Conservation (phyloP, 2,888 invertebrate species). For the Pseudococcus viburni region DNA sequence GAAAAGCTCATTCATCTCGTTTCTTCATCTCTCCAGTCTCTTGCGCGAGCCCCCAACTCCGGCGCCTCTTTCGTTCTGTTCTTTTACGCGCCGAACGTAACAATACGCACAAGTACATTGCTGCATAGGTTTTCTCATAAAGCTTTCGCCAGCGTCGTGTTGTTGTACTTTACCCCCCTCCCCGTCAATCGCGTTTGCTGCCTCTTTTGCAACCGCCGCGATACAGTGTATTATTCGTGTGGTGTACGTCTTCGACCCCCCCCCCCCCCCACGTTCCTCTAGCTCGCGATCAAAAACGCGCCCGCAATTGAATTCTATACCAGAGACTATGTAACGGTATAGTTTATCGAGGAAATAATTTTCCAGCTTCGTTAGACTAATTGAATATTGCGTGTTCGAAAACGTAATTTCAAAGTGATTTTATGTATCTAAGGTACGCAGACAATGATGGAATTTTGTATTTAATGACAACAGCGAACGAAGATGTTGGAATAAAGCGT, state of each 20-base stretch:
- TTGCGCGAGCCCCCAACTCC: not conserved
- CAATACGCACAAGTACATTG: constrained; percentile 46
- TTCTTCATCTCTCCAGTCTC: constrained; percentile 39
- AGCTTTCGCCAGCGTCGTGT: not conserved
- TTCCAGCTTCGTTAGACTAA: constrained; percentile 4
- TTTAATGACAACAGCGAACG: constrained; percentile 5
- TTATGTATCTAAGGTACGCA: not conserved
- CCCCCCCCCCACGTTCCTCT: not conserved
- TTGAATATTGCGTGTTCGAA: constrained; percentile 41
- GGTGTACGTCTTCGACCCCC: not conserved
- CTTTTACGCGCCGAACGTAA: constrained; percentile 21
- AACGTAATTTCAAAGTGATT: constrained; percentile 50
- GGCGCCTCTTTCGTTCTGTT: not conserved
- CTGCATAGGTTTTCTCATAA: constrained; percentile 20
- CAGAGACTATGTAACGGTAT: not conserved
- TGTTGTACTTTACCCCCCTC: not conserved
- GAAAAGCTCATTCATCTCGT: constrained; percentile 58
- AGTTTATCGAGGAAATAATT: constrained; percentile 46
- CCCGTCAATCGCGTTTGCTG: not conserved
- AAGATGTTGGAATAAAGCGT: not conserved
- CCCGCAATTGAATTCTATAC: not conserved
- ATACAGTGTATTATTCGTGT: not conserved
- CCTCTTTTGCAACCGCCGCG: not conserved
- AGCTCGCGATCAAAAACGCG: not conserved
- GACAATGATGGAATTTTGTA: not conserved